A percentile compares a stretch with the other conserved stretches of the same genome.
Conservation (phyloP, 1,140 invertebrate genomes). For the Drosophila mojavensis region DNA sequence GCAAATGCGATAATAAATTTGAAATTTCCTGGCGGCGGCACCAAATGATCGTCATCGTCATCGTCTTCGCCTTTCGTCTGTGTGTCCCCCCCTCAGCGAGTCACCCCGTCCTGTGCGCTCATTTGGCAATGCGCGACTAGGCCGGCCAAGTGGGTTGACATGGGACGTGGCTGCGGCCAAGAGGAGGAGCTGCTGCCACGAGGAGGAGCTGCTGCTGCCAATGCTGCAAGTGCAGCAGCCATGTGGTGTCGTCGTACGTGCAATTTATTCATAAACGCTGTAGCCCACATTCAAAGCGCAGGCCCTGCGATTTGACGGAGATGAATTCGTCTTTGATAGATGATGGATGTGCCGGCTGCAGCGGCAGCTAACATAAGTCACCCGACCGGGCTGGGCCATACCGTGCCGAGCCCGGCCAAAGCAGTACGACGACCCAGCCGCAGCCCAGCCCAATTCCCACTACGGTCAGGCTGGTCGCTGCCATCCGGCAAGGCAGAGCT, state of each 20-base stretch:
- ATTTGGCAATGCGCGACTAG: constrained; percentile 38
- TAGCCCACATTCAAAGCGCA: constrained; percentile 74
- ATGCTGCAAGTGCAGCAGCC: constrained; percentile 5
- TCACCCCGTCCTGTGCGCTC: constrained; percentile 5
- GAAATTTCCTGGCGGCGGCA: constrained; percentile 66
- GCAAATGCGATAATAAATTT: constrained; percentile 77
- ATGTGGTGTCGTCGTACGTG: constrained; percentile 59
- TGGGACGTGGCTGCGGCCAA: constrained; percentile 17
- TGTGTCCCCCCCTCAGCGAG: constrained; percentile 3
- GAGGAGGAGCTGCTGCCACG: not conserved
- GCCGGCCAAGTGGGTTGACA: constrained; percentile 52
- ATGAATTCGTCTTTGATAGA: constrained; percentile 82
- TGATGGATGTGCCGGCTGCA: constrained; percentile 82
- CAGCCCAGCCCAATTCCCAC: constrained; percentile 20
- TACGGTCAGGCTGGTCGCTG: constrained; percentile 35
- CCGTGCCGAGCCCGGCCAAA: constrained; percentile 11
- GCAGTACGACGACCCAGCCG: constrained; percentile 3
- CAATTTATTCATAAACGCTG: constrained; percentile 83
- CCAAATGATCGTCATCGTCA: constrained; percentile 55
- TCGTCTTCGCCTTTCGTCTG: constrained; percentile 1
- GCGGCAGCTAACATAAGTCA: constrained; percentile 77
- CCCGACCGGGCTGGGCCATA: not conserved
- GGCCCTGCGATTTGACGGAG: constrained; percentile 72
- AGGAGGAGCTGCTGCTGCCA: not conserved
- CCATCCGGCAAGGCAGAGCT: not conserved